Evolutionary conservation across 2,888 invertebrate genomes (phyloP).

Genomic region (Tuberolachnus salignus): DNA sequence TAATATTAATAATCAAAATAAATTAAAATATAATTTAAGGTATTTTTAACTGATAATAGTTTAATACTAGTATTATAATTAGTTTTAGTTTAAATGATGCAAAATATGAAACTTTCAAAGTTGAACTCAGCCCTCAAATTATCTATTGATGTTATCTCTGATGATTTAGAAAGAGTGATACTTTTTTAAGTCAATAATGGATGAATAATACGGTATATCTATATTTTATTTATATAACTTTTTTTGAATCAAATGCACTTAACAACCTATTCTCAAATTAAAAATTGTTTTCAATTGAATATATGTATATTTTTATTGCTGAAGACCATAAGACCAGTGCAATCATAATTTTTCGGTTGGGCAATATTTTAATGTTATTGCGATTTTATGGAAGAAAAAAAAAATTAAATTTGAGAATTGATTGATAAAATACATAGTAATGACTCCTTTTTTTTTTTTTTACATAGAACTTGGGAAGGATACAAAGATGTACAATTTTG

Average conservation of each 20-base stretch:
- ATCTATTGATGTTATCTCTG: slow-evolving; percentile 77
- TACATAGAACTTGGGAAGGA: slow-evolving; percentile 65
- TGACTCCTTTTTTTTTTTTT: slow-evolving; percentile 20
- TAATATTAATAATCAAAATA: slow-evolving; percentile 19
- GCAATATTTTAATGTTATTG: too few relatives aligned
- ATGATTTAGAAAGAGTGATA: too few relatives aligned
- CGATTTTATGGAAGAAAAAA: too few relatives aligned
- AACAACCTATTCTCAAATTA: too few relatives aligned
- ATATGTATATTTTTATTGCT: slow-evolving; percentile 81
- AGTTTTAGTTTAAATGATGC: slow-evolving; percentile 82
- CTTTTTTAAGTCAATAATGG: too few relatives aligned
- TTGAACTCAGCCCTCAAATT: slow-evolving; percentile 82
- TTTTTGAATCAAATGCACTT: too few relatives aligned
- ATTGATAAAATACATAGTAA: too few relatives aligned
- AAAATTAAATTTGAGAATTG: too few relatives aligned
- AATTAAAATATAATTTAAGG: too few relatives aligned
- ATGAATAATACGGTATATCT: too few relatives aligned
- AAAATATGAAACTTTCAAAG: slow-evolving; percentile 74
- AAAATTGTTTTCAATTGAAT: slow-evolving; percentile 89
- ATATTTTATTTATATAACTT: too few relatives aligned
- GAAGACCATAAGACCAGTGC: slow-evolving; percentile 85
- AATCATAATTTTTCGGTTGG: slow-evolving; percentile 75
- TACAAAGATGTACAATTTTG: slow-evolving; percentile 95
- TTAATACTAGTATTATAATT: slow-evolving; percentile 11
- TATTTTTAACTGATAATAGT: too few relatives aligned